Base-by-base conservation (phyloP, 2,888 invertebrate genomes). In the Polyommatus icarus region DNA sequence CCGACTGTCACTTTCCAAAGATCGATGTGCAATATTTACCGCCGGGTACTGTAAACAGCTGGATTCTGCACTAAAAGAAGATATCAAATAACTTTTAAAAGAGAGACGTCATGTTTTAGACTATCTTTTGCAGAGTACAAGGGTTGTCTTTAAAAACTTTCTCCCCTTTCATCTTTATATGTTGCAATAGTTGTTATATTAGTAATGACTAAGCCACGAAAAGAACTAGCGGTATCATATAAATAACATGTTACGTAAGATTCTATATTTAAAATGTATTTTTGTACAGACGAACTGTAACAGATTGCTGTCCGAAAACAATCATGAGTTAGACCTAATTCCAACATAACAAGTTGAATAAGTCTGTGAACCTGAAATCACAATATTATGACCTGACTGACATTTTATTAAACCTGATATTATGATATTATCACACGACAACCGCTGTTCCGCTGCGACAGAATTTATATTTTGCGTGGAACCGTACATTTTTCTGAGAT, bases 181-280 rank as follows among this genome's bases (percentile, higher is more conserved):
- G 18, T 29, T 67, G 67, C 67, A 67, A 40, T 73, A 24, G 12
- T 40, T 40, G 75, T 24, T 54, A 54, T 50, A 54, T 75, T 54
- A 54, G 50, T 54, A 75, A 54, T 29, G 75, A 54, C 75, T 75
- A 75, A 54, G 75, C 24, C 46, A 20, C 73, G 73, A 75, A 54
- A 75, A 75, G 54, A 75, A 75, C 50, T 54, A 29, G 54, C 54
- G 20, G 46, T 40, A 73, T 72, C 24, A 73, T 50, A 75, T 29
- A 75, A 75, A 75, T 75, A 75, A 75, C 75, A 75, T 50, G 54
- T 75, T 75, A 54, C 75, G 75, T 75, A 75, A 75, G 50, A 75
- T 50, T 75, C 75, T 75, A 75, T 75, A 54, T 75, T 75, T 75
- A 75, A 32, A 75, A 75, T 54, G 75, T 75, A 75, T 75, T 75